Evolutionary conservation across 1,140 invertebrate species (phyloP).

Genomic region (Drosophila micromelanica): DNA sequence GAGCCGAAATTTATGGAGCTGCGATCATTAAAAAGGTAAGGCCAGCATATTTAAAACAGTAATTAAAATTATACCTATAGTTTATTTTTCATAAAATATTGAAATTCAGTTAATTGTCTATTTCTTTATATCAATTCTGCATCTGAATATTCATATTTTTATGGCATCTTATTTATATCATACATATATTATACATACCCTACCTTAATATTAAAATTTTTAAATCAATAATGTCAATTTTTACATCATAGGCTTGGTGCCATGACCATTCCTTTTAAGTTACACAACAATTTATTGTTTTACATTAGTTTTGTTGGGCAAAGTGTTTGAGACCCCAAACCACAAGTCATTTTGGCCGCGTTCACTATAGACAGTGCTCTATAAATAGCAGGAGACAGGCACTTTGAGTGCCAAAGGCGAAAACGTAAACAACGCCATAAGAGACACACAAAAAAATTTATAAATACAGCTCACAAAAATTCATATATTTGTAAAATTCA

Average conservation of each 20-base stretch:
- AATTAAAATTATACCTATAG: too few relatives aligned
- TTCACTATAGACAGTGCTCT: constrained; percentile 5
- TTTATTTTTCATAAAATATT: not conserved
- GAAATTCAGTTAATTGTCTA: too few relatives aligned
- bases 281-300: constrained; percentile 16
- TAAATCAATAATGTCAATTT: too few relatives aligned
- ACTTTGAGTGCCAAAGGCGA: constrained; percentile 39
- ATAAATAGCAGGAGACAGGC: constrained; percentile 29
- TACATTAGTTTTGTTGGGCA: constrained; percentile 1
- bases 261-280: not conserved
- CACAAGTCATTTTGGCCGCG: constrained; percentile 29
- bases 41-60: too few relatives aligned
- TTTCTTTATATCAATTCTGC: too few relatives aligned
- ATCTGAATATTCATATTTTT: too few relatives aligned
- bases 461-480: constrained; percentile 1
- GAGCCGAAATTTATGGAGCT: not conserved
- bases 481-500: constrained; percentile 17
- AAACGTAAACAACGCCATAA: constrained; percentile 32
- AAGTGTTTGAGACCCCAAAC: constrained; percentile 4
- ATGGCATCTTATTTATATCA: too few relatives aligned
- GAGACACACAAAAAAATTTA: not conserved
- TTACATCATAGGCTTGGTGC: too few relatives aligned
- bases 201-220: too few relatives aligned
- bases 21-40: constrained; percentile 13
- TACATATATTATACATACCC: too few relatives aligned